Conservation (phyloP, 1,140 invertebrate genomes). For the Aphelinus certus region DNA sequence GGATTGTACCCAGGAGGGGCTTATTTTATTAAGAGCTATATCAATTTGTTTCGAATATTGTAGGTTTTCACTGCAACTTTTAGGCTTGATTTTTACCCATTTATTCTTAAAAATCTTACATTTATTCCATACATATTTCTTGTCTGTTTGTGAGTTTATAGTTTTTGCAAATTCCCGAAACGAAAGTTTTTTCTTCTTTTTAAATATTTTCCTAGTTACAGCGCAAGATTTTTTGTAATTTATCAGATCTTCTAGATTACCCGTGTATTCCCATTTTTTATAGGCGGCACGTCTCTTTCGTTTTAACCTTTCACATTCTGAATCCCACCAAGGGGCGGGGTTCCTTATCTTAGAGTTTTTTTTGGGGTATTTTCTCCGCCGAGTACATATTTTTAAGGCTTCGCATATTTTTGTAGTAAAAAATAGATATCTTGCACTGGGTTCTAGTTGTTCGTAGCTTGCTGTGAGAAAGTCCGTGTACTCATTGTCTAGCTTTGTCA, state of each 20-base stretch:
- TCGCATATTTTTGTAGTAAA: not conserved
- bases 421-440: not conserved
- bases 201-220: not conserved
- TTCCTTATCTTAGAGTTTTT: not conserved
- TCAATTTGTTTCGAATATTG: too few species aligned
- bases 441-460: not conserved
- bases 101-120: conserved; percentile 9
- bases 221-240: not conserved
- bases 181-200: not conserved
- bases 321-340: not conserved
- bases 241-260: not conserved
- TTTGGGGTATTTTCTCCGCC: not conserved
- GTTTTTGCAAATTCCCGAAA: not conserved
- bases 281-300: not conserved
- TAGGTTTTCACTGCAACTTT: too few species aligned
- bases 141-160: not conserved
- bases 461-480: not conserved
- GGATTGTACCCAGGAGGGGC: too few species aligned
- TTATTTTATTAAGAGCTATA: too few species aligned
- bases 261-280: not conserved
- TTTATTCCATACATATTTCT: conserved; percentile 1
- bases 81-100: not conserved
- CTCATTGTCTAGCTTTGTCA: not conserved
- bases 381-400: not conserved
- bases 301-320: not conserved